Base-by-base conservation (phyloP, 1,140 invertebrate genomes). In the Hylaeus anthracinus region DNA sequence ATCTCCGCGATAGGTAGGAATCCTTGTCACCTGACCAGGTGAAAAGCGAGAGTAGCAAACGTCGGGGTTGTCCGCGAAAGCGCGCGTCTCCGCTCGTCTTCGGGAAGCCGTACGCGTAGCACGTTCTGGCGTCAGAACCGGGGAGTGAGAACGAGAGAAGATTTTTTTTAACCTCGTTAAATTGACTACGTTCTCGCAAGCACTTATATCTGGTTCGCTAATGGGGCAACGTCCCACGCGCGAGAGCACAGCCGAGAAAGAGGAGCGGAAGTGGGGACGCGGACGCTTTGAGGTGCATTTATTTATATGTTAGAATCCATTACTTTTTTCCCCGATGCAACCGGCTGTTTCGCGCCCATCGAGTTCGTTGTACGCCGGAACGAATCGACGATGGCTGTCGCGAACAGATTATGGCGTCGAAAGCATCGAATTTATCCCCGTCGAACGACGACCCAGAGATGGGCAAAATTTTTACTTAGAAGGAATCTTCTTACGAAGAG, bases 11-110 rank as follows among this genome's bases (percentile, higher is more conserved):
- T n/a, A n/a, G n/a, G n/a, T n/a, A n/a, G n/a, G n/a, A n/a, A n/a
- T n/a, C n/a, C n/a, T 85, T 89, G 84, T 87, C 87, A 85, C 85
- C 85, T 82, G 85, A 76, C 84, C 67, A 15, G 4, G 53, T 82
- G 85, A 85, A 83, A 86, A 79, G 51, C 51, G 51, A 66, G 60
- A 71, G 70, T 63, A 51, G 51, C 58, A 41, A 26, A 26, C 26
- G 26, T 26, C 74, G 74, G 39, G 15, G 45, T 26, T 67, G 64
- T 67, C 80, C 72, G 78, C 69, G 67, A 79, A 76, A 76, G 70
- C 51, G 58, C 43, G 53, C 39, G 39, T 9, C 60, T 56, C 14
- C 61, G 26, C 60, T 14, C 6, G 26, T 74, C 55, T 70, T 26
- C n/a, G 69, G 15, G 60, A 75, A 72, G 66, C 41, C 53, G n/a